Conservation (phyloP, 2,797 vertebrate genomes). For the Sus cebifrons region DNA sequence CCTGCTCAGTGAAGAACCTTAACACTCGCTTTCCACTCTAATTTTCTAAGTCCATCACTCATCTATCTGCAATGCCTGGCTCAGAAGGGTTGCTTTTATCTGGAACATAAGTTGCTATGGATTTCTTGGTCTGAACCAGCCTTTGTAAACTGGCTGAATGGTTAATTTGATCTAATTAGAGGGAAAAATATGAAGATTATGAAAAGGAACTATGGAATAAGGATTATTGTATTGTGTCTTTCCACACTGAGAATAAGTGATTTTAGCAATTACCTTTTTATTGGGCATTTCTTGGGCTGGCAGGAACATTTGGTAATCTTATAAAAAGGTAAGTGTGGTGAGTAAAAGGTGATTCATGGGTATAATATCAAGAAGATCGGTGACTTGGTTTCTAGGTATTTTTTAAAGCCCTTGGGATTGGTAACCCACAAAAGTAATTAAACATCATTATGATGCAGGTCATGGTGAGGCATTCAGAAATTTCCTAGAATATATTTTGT, state of each 20-base stretch:
- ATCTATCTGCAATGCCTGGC: neutral
- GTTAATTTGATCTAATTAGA: neutral
- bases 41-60: neutral
- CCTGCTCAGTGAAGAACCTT: neutral
- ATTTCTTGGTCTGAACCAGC: neutral
- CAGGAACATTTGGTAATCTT: neutral
- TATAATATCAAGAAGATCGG: neutral
- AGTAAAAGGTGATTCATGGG: neutral
- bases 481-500: neutral
- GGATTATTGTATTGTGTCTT: neutral
- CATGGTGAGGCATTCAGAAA: neutral
- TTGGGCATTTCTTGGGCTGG: neutral
- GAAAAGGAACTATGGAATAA: neutral
- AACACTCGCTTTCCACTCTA: neutral
- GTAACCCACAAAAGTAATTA: neutral
- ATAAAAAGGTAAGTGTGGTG: neutral
- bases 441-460: neutral
- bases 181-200: neutral
- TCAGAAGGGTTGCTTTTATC: neutral
- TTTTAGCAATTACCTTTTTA: neutral
- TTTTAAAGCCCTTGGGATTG: neutral
- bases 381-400: neutral
- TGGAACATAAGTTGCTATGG: neutral
- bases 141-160: neutral
- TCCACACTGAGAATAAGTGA: neutral